Conservation (phyloP, 2,113 vertebrate species). For the Gopherus evgoodei region DNA sequence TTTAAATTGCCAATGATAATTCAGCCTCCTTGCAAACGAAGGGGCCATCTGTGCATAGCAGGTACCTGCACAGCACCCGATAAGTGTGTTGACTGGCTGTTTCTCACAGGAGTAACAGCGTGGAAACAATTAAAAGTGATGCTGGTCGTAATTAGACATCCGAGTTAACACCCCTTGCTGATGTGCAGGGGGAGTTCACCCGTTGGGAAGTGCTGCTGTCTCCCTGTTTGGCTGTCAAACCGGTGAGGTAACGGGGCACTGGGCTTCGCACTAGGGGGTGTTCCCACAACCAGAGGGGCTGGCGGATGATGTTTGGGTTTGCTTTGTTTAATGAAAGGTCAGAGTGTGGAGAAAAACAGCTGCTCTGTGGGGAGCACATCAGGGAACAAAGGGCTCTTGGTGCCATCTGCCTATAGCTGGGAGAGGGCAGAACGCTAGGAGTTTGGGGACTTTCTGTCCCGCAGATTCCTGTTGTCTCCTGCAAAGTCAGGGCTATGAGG, state of each 20-base stretch:
- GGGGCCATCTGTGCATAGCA: not conserved
- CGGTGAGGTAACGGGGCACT: rapidly evolving
- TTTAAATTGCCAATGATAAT: not conserved
- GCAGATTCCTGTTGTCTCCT: not conserved
- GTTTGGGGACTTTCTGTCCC: rapidly evolving
- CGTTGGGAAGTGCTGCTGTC: not conserved
- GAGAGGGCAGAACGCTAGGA: rapidly evolving
- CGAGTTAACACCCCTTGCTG: not conserved
- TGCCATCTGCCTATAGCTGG: not conserved
- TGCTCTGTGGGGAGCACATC: not conserved
- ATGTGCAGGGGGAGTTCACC: not conserved
- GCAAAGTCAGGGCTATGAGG: rapidly evolving
- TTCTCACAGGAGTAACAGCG: not conserved
- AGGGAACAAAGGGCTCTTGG: not conserved
- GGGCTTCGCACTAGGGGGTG: rapidly evolving
- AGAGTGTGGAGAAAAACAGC: not conserved
- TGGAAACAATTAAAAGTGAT: not conserved
- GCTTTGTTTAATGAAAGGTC: not conserved
- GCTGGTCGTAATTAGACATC: rapidly evolving
- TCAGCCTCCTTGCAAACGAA: not conserved
- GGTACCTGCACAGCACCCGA: rapidly evolving
- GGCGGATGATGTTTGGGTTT: rapidly evolving
- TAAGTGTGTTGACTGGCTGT: not conserved
- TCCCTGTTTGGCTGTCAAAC: rapidly evolving
- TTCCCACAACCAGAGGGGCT: not conserved